These are phyloP conservation scores for Neomorphus geoffroyi DNA, from an alignment of 2,797 vertebrate species.

Conservation along the genomic window DNA sequence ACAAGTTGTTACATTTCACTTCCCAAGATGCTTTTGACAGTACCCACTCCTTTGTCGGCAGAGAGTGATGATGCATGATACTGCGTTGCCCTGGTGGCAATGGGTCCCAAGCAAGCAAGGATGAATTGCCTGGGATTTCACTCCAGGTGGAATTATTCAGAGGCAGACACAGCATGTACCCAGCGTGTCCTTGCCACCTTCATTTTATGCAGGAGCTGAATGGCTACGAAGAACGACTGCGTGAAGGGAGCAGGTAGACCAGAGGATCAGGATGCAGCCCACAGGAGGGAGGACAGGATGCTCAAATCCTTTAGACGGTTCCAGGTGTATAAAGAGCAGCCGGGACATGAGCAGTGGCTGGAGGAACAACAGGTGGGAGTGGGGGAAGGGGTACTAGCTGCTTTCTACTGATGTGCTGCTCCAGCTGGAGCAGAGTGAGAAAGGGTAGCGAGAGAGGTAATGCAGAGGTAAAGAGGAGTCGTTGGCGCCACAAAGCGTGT, in stretches of 20 bases:
- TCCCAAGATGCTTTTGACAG: neutral
- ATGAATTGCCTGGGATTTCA: neutral
- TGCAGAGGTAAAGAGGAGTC: neutral
- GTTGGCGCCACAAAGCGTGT: fast-evolving
- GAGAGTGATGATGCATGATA: neutral
- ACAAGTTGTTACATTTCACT: neutral
- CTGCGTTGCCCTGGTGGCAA: neutral
- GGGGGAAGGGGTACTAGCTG: neutral
- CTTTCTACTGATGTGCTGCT: neutral
- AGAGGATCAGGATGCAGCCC: neutral
- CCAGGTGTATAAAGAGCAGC: neutral
- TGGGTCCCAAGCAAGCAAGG: neutral
- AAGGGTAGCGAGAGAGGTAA: neutral
- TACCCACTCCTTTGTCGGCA: neutral
- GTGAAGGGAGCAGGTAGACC: neutral
- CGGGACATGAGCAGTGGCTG: neutral
- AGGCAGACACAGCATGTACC: neutral
- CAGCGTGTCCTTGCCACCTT: neutral
- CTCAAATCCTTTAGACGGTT: neutral
- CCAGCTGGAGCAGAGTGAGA: neutral
- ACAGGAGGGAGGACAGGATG: neutral
- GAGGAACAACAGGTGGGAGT: neutral
- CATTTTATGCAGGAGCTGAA: neutral
- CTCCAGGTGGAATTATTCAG: neutral
- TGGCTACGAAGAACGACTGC: fast-evolving